These are phyloP conservation scores for Notospermus geniculatus DNA, from an alignment of 1,140 invertebrate species.

Conservation along the genomic window DNA sequence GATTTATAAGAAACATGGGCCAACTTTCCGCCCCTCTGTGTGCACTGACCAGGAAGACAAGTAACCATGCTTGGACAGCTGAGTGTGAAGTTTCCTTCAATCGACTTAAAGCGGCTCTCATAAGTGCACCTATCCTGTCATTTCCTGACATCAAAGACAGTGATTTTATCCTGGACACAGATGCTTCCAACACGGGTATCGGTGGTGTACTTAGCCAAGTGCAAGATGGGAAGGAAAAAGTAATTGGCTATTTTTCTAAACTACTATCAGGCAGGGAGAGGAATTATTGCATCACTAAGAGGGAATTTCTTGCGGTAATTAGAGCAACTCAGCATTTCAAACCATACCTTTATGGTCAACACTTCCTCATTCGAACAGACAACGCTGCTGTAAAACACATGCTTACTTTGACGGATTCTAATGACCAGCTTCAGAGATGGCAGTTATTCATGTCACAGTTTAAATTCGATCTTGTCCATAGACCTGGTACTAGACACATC, in stretches of 20 bases:
- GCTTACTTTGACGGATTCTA: slow-evolving; percentile 7
- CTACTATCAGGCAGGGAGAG: slow-evolving; percentile 24
- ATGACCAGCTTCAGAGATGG: neutral
- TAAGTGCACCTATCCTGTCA: slow-evolving; percentile 20
- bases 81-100: slow-evolving; percentile 16
- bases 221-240: slow-evolving; percentile 27
- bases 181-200: slow-evolving; percentile 28
- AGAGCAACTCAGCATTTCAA: too few species aligned
- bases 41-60: slow-evolving; percentile 23
- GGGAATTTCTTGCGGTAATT: too few species aligned
- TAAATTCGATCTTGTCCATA: slow-evolving; percentile 7
- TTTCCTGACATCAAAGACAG: slow-evolving; percentile 13
- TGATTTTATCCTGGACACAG: slow-evolving; percentile 32
- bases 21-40: slow-evolving; percentile 21
- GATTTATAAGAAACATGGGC: slow-evolving; percentile 18
- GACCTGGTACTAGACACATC: slow-evolving; percentile 7
- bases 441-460: neutral
- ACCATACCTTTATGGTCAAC: too few species aligned
- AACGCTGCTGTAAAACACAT: neutral
- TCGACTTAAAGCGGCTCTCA: too few species aligned
- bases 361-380: neutral
- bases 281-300: too few species aligned
- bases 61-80: slow-evolving; percentile 23
- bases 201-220: slow-evolving; percentile 39
- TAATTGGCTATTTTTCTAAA: slow-evolving; percentile 30